Base-by-base conservation (phyloP, 2,113 vertebrate genomes). In the Symphodus melops region DNA sequence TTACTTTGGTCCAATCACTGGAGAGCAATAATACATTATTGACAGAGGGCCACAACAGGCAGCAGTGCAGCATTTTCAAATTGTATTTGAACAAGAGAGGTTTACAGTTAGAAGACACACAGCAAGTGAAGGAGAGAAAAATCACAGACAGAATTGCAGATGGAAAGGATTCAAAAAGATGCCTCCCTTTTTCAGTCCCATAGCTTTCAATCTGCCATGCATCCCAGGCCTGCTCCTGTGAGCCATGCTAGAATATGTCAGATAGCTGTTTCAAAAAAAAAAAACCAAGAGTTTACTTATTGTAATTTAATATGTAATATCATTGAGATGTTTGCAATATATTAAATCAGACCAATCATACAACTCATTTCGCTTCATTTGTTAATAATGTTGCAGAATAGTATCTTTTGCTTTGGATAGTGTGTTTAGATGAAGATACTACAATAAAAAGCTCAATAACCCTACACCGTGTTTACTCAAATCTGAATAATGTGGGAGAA, bases 1-100 rank as follows among this genome's bases (percentile, higher is more conserved):
- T 92, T 95, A 92, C 92, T 92, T 94, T 89, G 90, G 89, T 91
- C 92, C 92, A 94, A 95, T 94, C 91, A 93, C 85, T 74, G 84
- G 88, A 87, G 92, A 91, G 91, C 89, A 92, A 93, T 92, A 93
- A 92, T 86, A 82, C 88, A 87, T 93, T 94, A 94, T 92, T 94
- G 94, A 94, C 93, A 92, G 92, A 91, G 89, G 88, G 82, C 88
- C 88, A 88, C 86, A 90, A 92, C 90, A 84, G 90, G 85, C 90
- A 87, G 91, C 92, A 85, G 91, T 89, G 91, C 90, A 90, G 92
- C 86, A 85, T 91, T 92, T 92, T 92, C 87, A 92, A 88, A 92
- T 92, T 85, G 92, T 89, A 89, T 93, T 92, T 89, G 92, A 91
- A 93, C 90, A 89, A 84, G 82, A 86, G 79, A 86, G 79, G 72